Evolutionary conservation across 2,888 invertebrate species (phyloP).

Genomic region (Netelia fuscicornis): DNA sequence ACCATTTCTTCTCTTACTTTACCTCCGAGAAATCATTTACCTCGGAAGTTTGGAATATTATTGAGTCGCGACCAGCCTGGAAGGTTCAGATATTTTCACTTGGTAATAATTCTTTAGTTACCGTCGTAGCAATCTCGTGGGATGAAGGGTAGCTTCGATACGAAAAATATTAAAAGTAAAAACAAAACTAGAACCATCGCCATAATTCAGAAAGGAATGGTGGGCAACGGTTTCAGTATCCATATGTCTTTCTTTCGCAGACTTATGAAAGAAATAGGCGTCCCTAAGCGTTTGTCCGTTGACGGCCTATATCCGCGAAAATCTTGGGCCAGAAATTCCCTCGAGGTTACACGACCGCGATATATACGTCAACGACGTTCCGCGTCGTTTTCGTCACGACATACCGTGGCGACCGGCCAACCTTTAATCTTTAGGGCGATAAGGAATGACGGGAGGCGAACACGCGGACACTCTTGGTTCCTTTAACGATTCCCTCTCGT

Average conservation of each 20-base stretch:
- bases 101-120: background rate
- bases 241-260: background rate
- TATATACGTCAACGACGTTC: conserved; percentile 24
- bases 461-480: conserved; percentile 4
- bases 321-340: conserved; percentile 26
- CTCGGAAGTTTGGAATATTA: background rate
- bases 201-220: background rate
- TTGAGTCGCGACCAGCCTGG: background rate
- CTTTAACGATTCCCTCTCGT: conserved; percentile 19
- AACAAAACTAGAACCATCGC: conserved; percentile 2
- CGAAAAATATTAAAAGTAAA: background rate
- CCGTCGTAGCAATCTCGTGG: background rate
- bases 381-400: conserved; percentile 36
- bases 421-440: conserved; percentile 56
- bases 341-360: conserved; percentile 9
- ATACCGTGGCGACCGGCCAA: conserved; percentile 43
- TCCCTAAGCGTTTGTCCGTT: background rate
- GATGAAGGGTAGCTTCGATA: too few relatives aligned
- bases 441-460: conserved; percentile 35
- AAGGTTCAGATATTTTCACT: background rate
- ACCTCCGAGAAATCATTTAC: conserved; percentile 27
- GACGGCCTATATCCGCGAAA: conserved; percentile 31
- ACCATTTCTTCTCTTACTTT: conserved; percentile 51
- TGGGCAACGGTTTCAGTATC: background rate
- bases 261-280: conserved; percentile 14